phyloP scores from a whole-genome alignment of 2,113 vertebrate genomes.

The Mobula birostris region DNA sequence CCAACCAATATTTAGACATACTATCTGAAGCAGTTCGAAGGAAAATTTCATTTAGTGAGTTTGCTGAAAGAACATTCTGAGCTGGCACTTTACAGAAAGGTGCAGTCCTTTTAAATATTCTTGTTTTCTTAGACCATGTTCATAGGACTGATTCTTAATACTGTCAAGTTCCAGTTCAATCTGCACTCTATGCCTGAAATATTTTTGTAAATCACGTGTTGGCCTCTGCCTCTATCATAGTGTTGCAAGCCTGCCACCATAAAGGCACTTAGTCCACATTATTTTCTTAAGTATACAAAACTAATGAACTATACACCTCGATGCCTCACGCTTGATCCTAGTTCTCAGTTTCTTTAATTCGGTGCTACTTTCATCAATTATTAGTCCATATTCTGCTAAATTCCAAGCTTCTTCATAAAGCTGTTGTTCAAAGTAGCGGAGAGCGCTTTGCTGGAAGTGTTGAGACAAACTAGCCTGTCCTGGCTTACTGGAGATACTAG shows the following conservation, averaged over 20 bases:
- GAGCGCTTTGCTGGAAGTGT: constrained; percentile 59
- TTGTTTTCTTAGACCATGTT: background rate
- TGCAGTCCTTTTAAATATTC: background rate
- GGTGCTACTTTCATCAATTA: constrained; percentile 55
- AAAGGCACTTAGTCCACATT: background rate
- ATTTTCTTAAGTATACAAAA: background rate
- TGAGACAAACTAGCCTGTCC: constrained; percentile 54
- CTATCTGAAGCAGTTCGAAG: background rate
- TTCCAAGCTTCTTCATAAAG: constrained; percentile 64
- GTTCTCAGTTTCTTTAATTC: constrained; percentile 70
- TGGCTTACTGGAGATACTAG: constrained; percentile 52
- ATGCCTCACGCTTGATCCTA: constrained; percentile 63
- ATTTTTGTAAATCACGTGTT: background rate
- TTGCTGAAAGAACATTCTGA: background rate
- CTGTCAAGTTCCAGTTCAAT: background rate
- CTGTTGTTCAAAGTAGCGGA: constrained; percentile 56
- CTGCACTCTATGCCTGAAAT: background rate
- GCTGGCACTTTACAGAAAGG: background rate
- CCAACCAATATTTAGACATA: background rate
- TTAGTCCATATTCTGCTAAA: constrained; percentile 64
- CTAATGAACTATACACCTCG: constrained; percentile 74
- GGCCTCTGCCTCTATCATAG: background rate
- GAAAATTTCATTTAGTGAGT: background rate
- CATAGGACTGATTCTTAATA: background rate
- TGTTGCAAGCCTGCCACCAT: too few species aligned